A percentile compares a stretch with the other conserved stretches of the same genome.
These are phyloP conservation scores for Xenopus laevis DNA, from an alignment of 2,113 vertebrate genomes.

Conservation along the genomic window DNA sequence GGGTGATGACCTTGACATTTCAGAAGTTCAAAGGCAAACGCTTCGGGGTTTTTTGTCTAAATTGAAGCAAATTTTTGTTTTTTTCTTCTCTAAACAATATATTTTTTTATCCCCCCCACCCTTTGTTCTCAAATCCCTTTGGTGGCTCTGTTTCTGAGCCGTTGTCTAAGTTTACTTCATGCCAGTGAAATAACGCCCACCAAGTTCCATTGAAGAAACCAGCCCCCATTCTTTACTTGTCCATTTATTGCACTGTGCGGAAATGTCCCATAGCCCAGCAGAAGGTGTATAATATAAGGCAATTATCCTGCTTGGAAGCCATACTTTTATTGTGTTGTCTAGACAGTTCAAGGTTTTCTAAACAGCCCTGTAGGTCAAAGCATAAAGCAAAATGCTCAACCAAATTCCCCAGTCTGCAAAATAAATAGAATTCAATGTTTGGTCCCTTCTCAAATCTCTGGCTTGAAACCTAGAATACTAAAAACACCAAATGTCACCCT, in stretches of 20 bases:
- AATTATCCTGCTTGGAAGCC: constrained; percentile 96
- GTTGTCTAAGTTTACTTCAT: constrained; percentile 52
- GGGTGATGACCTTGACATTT: constrained; percentile 90
- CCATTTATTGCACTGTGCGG: constrained; percentile 77
- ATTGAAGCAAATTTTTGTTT: constrained; percentile 48
- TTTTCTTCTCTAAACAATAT: constrained; percentile 41
- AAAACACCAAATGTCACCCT: constrained; percentile 15
- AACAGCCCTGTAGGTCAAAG: constrained; percentile 82
- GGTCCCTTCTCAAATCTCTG: constrained; percentile 5
- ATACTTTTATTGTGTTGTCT: constrained; percentile 95
- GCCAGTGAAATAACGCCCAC: constrained; percentile 50
- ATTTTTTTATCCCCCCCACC: constrained; percentile 36
- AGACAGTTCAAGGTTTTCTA: constrained; percentile 99
- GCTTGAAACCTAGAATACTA: background rate
- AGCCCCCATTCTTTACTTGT: constrained; percentile 67
- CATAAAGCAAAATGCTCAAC: constrained; percentile 56
- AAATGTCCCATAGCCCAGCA: constrained; percentile 77
- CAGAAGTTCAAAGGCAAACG: constrained; percentile 86
- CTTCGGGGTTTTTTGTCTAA: constrained; percentile 67
- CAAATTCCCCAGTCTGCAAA: constrained; percentile 52
- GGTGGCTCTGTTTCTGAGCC: constrained; percentile 46
- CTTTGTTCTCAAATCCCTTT: constrained; percentile 37
- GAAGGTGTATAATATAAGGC: constrained; percentile 93
- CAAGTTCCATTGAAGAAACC: constrained; percentile 57
- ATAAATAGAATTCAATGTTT: constrained; percentile 48